Conservation (phyloP, 1,140 invertebrate genomes). For the Atta colombica region DNA sequence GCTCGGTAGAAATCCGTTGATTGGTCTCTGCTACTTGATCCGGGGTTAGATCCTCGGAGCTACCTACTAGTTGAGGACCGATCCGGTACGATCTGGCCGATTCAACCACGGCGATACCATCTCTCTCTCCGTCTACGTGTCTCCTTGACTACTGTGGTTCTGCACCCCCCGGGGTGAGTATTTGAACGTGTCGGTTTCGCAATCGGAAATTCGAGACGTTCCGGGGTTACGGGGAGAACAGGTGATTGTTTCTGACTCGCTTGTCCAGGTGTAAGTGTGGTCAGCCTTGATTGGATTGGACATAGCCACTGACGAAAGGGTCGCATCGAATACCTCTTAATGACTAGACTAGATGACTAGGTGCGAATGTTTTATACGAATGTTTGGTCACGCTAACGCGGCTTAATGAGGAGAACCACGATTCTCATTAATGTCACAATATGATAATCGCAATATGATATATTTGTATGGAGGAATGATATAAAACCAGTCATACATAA, state of each 20-base stretch:
- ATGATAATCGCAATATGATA: neutral
- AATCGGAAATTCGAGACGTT: slow-evolving; percentile 74
- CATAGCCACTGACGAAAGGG: slow-evolving; percentile 37
- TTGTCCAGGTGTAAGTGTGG: slow-evolving; percentile 55
- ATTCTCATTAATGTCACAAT: neutral
- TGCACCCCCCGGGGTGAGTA: slow-evolving; percentile 14
- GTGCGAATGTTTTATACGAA: slow-evolving; percentile 20
- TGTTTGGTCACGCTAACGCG: slow-evolving; percentile 41
- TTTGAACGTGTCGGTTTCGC: slow-evolving; percentile 64
- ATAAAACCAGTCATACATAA: no score
- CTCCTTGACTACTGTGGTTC: slow-evolving; percentile 76
- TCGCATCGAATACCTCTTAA: slow-evolving; percentile 52
- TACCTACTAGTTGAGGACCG: slow-evolving; percentile 43
- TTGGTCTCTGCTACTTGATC: slow-evolving; percentile 83
- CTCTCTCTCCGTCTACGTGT: slow-evolving; percentile 24
- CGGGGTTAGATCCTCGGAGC: slow-evolving; percentile 65
- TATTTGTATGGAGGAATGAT: neutral
- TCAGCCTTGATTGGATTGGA: slow-evolving; percentile 49
- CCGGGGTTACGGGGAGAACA: slow-evolving; percentile 50
- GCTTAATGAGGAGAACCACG: slow-evolving; percentile 6
- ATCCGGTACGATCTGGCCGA: slow-evolving; percentile 26
- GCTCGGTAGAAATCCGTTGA: slow-evolving; percentile 84
- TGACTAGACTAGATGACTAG: slow-evolving; percentile 9
- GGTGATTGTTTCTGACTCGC: slow-evolving; percentile 71
- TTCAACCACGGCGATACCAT: slow-evolving; percentile 16